Conservation (phyloP, 2,797 vertebrate species). For the Meriones psammophilus region DNA sequence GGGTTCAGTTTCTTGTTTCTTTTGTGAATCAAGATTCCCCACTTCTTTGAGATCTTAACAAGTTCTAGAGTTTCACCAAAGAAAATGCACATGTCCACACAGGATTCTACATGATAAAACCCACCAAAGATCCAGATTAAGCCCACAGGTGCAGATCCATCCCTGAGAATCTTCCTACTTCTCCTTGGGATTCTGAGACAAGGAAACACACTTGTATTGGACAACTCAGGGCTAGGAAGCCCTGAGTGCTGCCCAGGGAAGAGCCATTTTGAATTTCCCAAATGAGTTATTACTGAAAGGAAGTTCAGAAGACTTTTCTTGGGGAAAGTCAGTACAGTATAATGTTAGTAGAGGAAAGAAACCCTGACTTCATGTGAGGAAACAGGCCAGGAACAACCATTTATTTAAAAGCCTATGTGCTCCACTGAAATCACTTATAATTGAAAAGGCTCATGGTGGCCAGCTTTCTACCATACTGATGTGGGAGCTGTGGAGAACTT, state of each 20-base stretch:
- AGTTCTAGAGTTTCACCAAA: background rate
- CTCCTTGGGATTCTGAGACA: background rate
- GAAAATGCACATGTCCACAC: background rate
- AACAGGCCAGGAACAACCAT: constrained; percentile 48
- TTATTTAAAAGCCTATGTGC: constrained; percentile 8
- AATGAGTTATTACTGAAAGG: background rate
- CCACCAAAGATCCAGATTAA: background rate
- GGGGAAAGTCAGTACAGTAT: background rate
- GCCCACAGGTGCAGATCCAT: background rate
- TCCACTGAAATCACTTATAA: constrained; percentile 65
- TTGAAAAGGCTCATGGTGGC: constrained; percentile 30
- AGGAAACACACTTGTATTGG: background rate
- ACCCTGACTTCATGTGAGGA: constrained; percentile 48
- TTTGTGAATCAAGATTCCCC: background rate
- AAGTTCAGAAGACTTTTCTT: constrained; percentile 16
- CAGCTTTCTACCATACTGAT: constrained; percentile 63
- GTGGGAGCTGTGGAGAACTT: constrained; percentile 51
- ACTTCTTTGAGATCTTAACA: background rate
- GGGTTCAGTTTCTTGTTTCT: background rate
- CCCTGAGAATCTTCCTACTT: background rate
- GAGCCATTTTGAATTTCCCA: constrained; percentile 16
- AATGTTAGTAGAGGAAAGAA: background rate
- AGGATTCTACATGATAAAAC: constrained; percentile 14
- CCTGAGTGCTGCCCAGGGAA: background rate
- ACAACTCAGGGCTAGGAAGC: background rate